phyloP scores from a whole-genome alignment of 2,113 vertebrate species.

The Echinops telfairi region DNA sequence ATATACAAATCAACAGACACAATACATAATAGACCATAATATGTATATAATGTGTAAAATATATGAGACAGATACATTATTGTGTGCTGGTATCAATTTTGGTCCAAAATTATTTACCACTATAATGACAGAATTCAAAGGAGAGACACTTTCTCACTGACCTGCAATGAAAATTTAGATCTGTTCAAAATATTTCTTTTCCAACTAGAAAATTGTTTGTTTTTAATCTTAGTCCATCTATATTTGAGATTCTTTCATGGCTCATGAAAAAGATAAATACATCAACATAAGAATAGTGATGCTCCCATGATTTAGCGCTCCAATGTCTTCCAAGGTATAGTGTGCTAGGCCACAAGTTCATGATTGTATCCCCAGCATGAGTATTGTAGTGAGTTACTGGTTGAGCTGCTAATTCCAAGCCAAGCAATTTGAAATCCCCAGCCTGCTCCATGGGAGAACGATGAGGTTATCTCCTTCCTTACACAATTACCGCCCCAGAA shows the following conservation, averaged over 20 bases:
- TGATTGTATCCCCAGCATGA: not conserved
- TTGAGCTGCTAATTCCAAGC: too few relatives aligned
- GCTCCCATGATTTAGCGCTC: not conserved
- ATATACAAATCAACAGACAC: too few relatives aligned
- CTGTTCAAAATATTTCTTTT: slow-evolving; percentile 30
- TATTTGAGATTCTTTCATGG: not conserved
- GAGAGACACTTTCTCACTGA: slow-evolving; percentile 10
- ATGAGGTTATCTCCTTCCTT: too few relatives aligned
- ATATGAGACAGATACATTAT: not conserved
- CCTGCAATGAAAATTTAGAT: not conserved
- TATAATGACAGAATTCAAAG: not conserved
- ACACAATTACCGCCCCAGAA: too few relatives aligned
- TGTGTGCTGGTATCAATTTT: slow-evolving; percentile 18
- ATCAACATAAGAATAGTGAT: not conserved
- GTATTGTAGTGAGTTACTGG: too few relatives aligned
- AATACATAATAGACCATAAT: not conserved
- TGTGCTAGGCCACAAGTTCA: not conserved
- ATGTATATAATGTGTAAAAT: slow-evolving; percentile 18
- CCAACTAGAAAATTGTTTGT: not conserved
- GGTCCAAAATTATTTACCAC: slow-evolving; percentile 8
- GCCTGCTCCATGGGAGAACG: too few relatives aligned
- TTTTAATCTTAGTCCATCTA: not conserved
- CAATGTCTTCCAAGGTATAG: not conserved
- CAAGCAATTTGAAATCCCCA: too few relatives aligned
- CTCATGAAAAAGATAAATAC: slow-evolving; percentile 7